Conservation (phyloP, 2,888 invertebrate species). For the Eristalinus sepulchralis region DNA sequence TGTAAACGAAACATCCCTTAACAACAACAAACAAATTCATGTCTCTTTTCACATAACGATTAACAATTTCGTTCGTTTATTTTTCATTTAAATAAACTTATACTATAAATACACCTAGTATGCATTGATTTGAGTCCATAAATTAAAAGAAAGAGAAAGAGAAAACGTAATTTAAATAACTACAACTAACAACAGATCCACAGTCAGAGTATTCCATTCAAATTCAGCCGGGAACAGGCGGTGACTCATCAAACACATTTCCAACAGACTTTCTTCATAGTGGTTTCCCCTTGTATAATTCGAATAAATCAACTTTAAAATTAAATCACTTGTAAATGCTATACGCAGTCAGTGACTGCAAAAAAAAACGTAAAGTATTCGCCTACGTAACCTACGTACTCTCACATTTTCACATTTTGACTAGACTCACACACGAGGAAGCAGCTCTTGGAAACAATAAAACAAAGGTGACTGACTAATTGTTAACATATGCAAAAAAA, state of each 20-base stretch:
- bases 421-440: conserved; percentile 47
- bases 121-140: conserved; percentile 53
- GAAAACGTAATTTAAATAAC: conserved; percentile 30
- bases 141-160: neutral
- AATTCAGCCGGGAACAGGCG: conserved; percentile 1
- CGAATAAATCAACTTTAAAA: conserved; percentile 11
- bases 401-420: conserved; percentile 37
- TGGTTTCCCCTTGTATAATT: conserved; percentile 1
- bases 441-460: conserved; percentile 2
- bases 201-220: neutral
- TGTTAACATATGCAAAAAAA: conserved; percentile 24
- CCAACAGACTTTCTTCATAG: conserved; percentile 1
- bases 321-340: conserved; percentile 56
- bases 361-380: neutral
- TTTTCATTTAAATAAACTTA: conserved; percentile 43
- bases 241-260: neutral
- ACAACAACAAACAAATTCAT: neutral
- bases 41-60: conserved; percentile 11
- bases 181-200: conserved; percentile 2
- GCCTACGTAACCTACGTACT: neutral
- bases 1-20: too few species aligned
- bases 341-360: conserved; percentile 1
- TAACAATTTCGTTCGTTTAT: conserved; percentile 23
- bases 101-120: conserved; percentile 38
- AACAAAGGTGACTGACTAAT: neutral